Base-by-base conservation (phyloP, 2,888 invertebrate genomes). In the Stenichneumon culpator region DNA sequence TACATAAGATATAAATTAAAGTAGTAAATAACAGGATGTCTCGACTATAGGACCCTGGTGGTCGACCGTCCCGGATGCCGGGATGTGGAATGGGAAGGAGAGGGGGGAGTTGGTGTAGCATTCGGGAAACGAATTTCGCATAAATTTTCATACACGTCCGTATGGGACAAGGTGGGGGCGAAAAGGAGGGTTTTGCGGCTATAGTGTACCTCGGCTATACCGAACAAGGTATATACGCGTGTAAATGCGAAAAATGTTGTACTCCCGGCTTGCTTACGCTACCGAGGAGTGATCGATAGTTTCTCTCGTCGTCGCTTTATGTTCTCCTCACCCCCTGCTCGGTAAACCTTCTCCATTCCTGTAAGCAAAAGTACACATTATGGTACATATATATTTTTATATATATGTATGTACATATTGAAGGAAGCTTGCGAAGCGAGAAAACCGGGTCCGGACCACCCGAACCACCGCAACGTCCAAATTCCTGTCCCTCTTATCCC, bases 91-190 rank as follows among this genome's bases (percentile, higher is more conserved):
- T 44, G 50, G 52, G 19, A 25, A 54, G 14, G 32, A 52, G 25
- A 16, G 32, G 19, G 14, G 54, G 54, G 67, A 0, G 44, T 68
- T 6, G 67, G 28, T 39, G 9, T 36, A 36, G 65, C 14, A 25
- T 72, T 74, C 44, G 79, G n/a, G 80, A 78, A 80, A 77, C 80
- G 80, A 81, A 81, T 73, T 81, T 84, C 84, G 77, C 84, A 84
- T 84, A 84, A 84, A 84, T 84, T 84, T 84, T 80, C 80, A 81
- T 84, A 73, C 77, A 52, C 72, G 77, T 81, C 84, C 78, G 72
- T 63, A 67, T n/a, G 67, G 39, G 63, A 36, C n/a, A 32, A 16
- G 60, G 60, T 32, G 14, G 60, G 50, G 22, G 22, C 2, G 52
- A 16, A 50, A 32, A 65, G 19, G 50, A 65, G 50, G 63, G 44